Conservation (phyloP, 2,797 vertebrate genomes). For the Hipposideros larvatus region DNA sequence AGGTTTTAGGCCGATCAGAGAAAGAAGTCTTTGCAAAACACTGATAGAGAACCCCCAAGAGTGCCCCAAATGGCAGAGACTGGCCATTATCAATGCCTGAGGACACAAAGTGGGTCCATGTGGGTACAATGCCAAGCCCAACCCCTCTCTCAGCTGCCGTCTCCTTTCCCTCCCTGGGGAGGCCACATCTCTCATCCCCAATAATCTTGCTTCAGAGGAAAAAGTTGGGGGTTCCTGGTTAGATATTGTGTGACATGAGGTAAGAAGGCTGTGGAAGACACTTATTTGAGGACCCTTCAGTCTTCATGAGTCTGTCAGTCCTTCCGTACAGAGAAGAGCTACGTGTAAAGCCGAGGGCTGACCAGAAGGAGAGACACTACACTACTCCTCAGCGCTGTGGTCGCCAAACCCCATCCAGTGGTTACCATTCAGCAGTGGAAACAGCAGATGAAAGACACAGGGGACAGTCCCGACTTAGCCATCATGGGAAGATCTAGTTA, state of each 20-base stretch:
- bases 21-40: background rate
- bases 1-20: background rate
- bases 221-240: background rate
- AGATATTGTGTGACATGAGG: background rate
- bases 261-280: background rate
- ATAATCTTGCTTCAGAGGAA: background rate
- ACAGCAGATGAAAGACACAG: background rate
- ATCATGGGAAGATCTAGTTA: accelerated
- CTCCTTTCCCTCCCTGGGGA: background rate
- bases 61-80: background rate
- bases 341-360: background rate
- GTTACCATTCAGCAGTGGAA: background rate
- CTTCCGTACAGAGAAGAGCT: background rate
- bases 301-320: background rate
- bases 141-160: background rate
- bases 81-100: background rate
- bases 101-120: background rate
- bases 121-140: background rate
- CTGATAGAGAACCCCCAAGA: background rate
- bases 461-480: background rate
- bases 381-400: background rate
- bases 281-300: background rate
- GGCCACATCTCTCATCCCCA: background rate
- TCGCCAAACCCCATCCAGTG: background rate
- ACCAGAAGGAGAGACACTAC: background rate